These are phyloP conservation scores for Diadromus collaris DNA, from an alignment of 2,888 invertebrate genomes.

Conservation along the genomic window DNA sequence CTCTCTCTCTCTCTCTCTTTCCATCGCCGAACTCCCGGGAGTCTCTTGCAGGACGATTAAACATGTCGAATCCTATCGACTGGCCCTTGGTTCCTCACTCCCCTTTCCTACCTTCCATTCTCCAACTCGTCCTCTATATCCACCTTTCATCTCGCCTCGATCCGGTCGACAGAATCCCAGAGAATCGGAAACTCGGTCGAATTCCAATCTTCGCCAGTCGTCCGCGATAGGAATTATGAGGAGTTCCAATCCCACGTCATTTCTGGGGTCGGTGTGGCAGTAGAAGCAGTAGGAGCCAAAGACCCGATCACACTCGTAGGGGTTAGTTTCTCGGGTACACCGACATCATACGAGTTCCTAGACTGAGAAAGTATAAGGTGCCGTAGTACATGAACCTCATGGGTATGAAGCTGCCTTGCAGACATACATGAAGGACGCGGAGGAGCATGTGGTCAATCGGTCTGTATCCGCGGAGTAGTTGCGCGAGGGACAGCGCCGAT, in stretches of 20 bases:
- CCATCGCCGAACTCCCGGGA: constrained; percentile 34
- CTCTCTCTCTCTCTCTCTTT: too few relatives aligned
- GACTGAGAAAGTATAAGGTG: neutral
- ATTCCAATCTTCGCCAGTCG: constrained; percentile 53
- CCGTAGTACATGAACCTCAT: constrained; percentile 15
- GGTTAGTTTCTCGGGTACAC: constrained; percentile 15
- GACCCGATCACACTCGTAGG: neutral
- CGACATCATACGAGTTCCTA: neutral
- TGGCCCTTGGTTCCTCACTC: constrained; percentile 46
- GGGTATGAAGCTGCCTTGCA: neutral
- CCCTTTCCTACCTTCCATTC: constrained; percentile 32
- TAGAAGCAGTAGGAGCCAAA: constrained; percentile 13
- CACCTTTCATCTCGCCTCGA: constrained; percentile 25
- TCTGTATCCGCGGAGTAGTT: constrained; percentile 66
- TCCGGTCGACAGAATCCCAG: constrained; percentile 41
- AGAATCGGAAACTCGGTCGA: constrained; percentile 48
- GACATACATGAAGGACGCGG: constrained; percentile 21
- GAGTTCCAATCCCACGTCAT: constrained; percentile 49
- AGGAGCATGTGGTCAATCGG: constrained; percentile 73
- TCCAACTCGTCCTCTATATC: constrained; percentile 26
- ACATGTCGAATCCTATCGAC: constrained; percentile 46
- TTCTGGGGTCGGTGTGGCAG: constrained; percentile 12
- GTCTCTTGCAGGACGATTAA: constrained; percentile 53
- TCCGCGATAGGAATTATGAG: constrained; percentile 50
- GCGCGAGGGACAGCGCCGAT: constrained; percentile 74